These are phyloP conservation scores for Calliphora vomitoria DNA, from an alignment of 2,888 invertebrate species.

Conservation along the genomic window DNA sequence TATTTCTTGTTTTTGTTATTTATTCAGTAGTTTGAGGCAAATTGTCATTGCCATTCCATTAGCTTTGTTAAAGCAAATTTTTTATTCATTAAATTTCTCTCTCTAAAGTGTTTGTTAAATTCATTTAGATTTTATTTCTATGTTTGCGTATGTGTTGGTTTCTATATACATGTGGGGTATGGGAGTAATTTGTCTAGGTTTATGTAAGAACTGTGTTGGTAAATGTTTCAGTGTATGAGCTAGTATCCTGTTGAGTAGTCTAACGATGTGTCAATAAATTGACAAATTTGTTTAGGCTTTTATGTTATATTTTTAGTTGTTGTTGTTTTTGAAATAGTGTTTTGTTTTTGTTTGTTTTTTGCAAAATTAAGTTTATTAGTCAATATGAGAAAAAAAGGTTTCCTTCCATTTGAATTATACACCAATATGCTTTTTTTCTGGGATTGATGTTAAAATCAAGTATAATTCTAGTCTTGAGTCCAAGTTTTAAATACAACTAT, in stretches of 20 bases:
- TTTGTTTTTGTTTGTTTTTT: background rate
- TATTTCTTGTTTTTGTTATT: slow-evolving; percentile 16
- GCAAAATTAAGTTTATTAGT: background rate
- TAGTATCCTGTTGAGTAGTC: slow-evolving; percentile 16
- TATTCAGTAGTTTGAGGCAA: background rate
- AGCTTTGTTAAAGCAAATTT: slow-evolving; percentile 55
- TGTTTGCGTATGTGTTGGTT: background rate
- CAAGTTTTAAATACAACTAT: too few species aligned
- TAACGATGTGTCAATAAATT: slow-evolving; percentile 63
- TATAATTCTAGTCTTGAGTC: too few species aligned
- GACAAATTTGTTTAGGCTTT: slow-evolving; percentile 53
- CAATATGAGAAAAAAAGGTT: too few species aligned
- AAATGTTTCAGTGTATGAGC: background rate
- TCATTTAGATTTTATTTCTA: slow-evolving; percentile 62
- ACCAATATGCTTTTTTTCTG: too few species aligned
- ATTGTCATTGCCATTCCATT: slow-evolving; percentile 69
- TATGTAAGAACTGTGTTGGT: slow-evolving; percentile 16
- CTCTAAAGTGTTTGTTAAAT: slow-evolving; percentile 53
- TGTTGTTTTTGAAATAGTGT: slow-evolving; percentile 2
- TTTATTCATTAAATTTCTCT: slow-evolving; percentile 14
- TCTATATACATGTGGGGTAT: background rate
- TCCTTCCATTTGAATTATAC: too few species aligned
- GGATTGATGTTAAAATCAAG: too few species aligned
- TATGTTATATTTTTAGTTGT: slow-evolving; percentile 27
- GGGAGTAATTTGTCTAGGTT: slow-evolving; percentile 3